Percentiles rank a stretch among this genome's conserved stretches.
These are phyloP conservation scores for Rallus crepitans DNA, from an alignment of 2,797 vertebrate species.

Conservation along the genomic window DNA sequence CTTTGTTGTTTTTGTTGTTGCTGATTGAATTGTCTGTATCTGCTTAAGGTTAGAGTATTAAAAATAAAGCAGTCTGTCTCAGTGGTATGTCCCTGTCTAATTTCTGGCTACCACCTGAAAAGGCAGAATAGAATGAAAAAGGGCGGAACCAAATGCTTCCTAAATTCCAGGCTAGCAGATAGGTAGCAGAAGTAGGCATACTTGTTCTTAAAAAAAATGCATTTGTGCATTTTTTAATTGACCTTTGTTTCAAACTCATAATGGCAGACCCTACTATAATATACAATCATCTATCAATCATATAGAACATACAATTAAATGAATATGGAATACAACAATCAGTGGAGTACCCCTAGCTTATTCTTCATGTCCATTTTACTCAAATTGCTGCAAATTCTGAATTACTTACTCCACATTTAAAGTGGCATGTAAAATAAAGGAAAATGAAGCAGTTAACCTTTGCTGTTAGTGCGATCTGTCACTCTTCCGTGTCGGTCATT, in stretches of 20 bases:
- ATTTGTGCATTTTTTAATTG: not conserved
- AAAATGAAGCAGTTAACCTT: not conserved
- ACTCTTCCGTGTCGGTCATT: fast-evolving
- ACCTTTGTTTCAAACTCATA: not conserved
- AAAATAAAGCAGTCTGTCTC: not conserved
- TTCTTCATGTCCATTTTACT: not conserved
- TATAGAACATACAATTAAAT: too few relatives aligned
- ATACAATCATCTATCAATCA: not conserved
- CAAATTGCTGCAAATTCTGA: not conserved
- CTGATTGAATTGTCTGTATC: not conserved
- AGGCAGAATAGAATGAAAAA: not conserved
- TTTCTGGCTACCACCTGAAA: not conserved
- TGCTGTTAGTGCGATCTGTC: not conserved
- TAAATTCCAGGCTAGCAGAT: not conserved
- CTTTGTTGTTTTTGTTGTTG: not conserved
- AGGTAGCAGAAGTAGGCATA: not conserved
- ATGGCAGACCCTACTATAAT: not conserved
- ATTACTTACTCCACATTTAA: not conserved
- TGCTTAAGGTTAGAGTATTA: not conserved
- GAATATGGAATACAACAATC: not conserved
- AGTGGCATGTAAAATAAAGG: not conserved
- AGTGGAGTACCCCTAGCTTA: not conserved
- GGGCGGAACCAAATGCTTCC: not conserved
- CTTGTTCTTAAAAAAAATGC: not conserved
- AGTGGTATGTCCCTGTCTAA: not conserved